phyloP scores from a whole-genome alignment of 35 echinoderm and acorn worm species.

The Apostichopus japonicus region DNA sequence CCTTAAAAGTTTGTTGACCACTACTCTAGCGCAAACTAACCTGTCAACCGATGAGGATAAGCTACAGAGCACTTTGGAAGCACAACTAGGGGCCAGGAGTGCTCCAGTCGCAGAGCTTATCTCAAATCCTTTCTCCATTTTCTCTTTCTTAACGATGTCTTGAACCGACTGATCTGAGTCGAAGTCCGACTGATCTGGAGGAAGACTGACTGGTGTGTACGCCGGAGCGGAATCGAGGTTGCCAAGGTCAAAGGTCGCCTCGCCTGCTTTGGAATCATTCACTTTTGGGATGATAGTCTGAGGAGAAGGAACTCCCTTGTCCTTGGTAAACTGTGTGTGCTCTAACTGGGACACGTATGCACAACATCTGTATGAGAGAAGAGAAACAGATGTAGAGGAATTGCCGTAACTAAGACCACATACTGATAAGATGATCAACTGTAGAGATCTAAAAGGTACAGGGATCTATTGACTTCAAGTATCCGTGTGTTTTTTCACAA shows the following conservation, averaged over 20 bases:
- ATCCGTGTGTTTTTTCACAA: too few species aligned
- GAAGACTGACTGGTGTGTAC: slow-evolving; percentile 60
- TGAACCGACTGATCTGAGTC: slow-evolving; percentile 68
- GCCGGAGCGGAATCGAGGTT: slow-evolving; percentile 73
- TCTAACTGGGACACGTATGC: slow-evolving; percentile 97
- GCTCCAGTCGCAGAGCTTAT: slow-evolving; percentile 84
- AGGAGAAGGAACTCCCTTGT: slow-evolving; percentile 50
- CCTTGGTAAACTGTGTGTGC: slow-evolving; percentile 96
- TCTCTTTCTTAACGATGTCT: slow-evolving; percentile 89
- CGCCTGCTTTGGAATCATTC: slow-evolving; percentile 32
- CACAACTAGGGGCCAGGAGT: slow-evolving; percentile 71
- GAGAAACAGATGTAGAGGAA: neutral
- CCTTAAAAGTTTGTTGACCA: too few species aligned
- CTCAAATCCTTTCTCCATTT: slow-evolving; percentile 90
- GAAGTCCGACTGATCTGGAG: slow-evolving; percentile 13
- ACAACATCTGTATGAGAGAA: slow-evolving; percentile 77
- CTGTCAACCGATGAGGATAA: slow-evolving; percentile 92
- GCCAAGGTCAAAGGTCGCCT: slow-evolving; percentile 52
- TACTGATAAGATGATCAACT: neutral
- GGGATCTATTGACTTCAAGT: neutral
- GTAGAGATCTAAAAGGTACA: neutral
- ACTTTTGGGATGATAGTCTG: slow-evolving; percentile 72
- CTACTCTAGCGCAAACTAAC: slow-evolving; percentile 24
- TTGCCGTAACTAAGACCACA: too few species aligned
- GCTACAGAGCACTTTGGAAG: slow-evolving; percentile 94